phyloP scores from a whole-genome alignment of 2,113 vertebrate species.

The Malurus cyaneus region DNA sequence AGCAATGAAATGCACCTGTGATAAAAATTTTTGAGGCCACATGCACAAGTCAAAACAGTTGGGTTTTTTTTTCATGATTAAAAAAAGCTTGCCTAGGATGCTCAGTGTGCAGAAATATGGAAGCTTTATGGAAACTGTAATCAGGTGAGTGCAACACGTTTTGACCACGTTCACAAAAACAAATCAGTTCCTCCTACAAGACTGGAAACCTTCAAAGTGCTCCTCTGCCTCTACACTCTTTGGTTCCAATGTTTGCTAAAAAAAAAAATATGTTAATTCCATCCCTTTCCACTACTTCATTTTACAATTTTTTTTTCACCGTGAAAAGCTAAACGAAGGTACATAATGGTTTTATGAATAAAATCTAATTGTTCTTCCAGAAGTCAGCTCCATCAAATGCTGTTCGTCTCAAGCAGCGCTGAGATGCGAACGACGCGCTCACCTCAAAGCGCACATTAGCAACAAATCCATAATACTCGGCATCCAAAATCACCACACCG shows the following conservation, averaged over 20 bases:
- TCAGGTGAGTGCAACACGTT: neutral
- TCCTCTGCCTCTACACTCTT: neutral
- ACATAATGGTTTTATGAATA: accelerated
- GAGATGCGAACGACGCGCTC: accelerated
- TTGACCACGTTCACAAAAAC: neutral
- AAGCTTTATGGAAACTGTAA: accelerated
- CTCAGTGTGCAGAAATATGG: accelerated
- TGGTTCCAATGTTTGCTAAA: accelerated
- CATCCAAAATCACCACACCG: accelerated
- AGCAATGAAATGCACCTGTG: accelerated
- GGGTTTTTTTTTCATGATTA: neutral
- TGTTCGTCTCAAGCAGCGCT: accelerated
- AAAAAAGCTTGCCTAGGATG: neutral
- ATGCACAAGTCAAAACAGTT: neutral
- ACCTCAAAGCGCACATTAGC: accelerated
- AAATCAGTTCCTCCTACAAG: neutral
- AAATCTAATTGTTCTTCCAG: accelerated
- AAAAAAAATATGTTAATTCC: accelerated
- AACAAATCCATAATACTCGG: accelerated
- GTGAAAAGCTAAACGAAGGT: neutral
- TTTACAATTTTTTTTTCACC: neutral
- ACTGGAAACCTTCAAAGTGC: accelerated
- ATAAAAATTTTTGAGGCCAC: neutral
- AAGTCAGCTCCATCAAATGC: neutral
- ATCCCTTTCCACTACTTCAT: neutral